phyloP scores from a whole-genome alignment of 1,140 invertebrate species.

The Spodoptera litura region DNA sequence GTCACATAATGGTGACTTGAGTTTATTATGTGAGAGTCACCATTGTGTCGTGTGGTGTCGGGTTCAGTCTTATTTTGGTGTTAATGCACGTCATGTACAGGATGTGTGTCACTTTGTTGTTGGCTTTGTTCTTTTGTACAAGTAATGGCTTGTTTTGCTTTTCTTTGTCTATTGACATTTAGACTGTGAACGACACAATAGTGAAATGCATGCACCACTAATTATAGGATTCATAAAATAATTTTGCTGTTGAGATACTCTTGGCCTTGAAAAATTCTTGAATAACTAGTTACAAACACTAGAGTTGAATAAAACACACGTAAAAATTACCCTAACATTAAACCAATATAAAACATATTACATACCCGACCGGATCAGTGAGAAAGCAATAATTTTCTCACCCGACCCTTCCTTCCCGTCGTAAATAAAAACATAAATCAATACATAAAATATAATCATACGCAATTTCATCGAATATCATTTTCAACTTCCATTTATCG shows the following conservation, averaged over 20 bases:
- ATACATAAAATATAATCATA: conserved; percentile 30
- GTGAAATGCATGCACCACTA: no score
- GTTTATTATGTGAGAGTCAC: conserved; percentile 16
- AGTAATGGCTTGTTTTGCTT: no score
- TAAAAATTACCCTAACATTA: no score
- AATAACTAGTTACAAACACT: no score
- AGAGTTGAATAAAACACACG: no score
- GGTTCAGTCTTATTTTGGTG: background rate
- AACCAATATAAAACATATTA: background rate
- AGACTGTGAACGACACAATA: no score
- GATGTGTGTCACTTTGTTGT: no score
- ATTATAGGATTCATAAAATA: no score
- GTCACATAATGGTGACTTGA: background rate
- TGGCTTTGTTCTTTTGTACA: no score
- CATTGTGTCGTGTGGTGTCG: background rate
- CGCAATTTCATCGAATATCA: conserved; percentile 28
- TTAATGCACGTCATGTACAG: background rate
- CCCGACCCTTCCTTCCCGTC: conserved; percentile 2
- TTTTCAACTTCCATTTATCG: conserved; percentile 42
- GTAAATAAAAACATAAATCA: conserved; percentile 40
- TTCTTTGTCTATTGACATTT: no score
- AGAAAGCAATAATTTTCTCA: background rate
- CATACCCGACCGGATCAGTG: background rate
- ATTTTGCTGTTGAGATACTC: no score
- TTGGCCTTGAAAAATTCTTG: no score